Percentiles rank a stretch among this genome's conserved stretches.
These are phyloP conservation scores for Malurus melanocephalus DNA, from an alignment of 2,113 vertebrate species.

Conservation along the genomic window DNA sequence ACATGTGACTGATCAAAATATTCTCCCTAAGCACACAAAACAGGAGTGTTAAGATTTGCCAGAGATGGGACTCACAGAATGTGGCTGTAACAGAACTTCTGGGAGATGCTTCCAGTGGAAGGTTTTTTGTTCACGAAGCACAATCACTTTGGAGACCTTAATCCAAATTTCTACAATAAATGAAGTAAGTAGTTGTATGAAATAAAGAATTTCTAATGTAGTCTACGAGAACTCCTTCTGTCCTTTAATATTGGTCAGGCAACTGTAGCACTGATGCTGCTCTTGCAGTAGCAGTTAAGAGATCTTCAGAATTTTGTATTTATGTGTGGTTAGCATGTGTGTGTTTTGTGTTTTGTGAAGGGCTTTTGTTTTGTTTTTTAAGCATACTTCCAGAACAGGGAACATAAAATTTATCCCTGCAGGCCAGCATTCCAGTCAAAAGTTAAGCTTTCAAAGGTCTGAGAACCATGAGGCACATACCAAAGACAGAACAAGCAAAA, in stretches of 20 bases:
- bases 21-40: conserved; percentile 63
- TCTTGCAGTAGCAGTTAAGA: neutral
- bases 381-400: neutral
- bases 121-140: neutral
- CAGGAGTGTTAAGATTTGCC: neutral
- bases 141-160: neutral
- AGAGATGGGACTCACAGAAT: neutral
- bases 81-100: neutral
- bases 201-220: neutral
- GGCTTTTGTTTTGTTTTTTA: neutral
- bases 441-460: conserved; percentile 5
- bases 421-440: neutral
- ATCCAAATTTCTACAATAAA: neutral
- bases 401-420: neutral
- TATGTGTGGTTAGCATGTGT: neutral
- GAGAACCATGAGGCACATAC: neutral
- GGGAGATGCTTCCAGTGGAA: neutral
- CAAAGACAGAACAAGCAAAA: neutral
- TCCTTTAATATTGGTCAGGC: neutral
- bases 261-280: neutral
- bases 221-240: neutral
- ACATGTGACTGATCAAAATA: conserved; percentile 75
- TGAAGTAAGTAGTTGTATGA: neutral
- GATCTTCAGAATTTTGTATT: neutral
- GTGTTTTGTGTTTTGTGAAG: neutral